phyloP scores from a whole-genome alignment of 2,888 invertebrate genomes.

The Leptinotarsa peninsularis region DNA sequence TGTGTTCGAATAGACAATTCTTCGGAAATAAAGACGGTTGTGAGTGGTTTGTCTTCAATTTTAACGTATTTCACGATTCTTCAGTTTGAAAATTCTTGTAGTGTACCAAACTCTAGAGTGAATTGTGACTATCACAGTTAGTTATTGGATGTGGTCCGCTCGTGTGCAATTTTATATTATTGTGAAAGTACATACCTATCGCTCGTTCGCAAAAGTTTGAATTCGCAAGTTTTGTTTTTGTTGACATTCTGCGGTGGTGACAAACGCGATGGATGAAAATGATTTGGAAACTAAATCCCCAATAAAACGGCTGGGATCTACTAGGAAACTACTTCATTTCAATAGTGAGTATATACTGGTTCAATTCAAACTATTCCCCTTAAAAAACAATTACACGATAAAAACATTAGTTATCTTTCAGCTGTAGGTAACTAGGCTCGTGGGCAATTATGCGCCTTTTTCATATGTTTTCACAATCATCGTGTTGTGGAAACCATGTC shows the following conservation, averaged over 20 bases:
- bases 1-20: constrained; percentile 22
- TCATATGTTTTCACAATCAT: neutral
- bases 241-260: constrained; percentile 19
- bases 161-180: neutral
- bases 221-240: constrained; percentile 20
- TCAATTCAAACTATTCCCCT: neutral
- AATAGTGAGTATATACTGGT: constrained; percentile 74
- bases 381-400: constrained; percentile 11
- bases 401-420: constrained; percentile 9
- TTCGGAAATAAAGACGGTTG: constrained; percentile 19
- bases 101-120: constrained; percentile 1
- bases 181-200: constrained; percentile 14
- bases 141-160: neutral
- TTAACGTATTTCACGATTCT: constrained; percentile 9
- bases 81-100: neutral
- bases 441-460: constrained; percentile 8
- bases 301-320: constrained; percentile 83
- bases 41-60: constrained; percentile 17
- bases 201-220: constrained; percentile 15
- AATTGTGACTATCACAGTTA: neutral
- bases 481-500: constrained; percentile 7
- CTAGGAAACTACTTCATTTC: constrained; percentile 82
- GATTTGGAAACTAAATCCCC: constrained; percentile 83
- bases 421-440: neutral
- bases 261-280: constrained; percentile 75